A percentile compares a stretch with the other conserved stretches of the same genome.
Conservation (phyloP, 2,797 vertebrate genomes). For the Pipistrellus nathusii region DNA sequence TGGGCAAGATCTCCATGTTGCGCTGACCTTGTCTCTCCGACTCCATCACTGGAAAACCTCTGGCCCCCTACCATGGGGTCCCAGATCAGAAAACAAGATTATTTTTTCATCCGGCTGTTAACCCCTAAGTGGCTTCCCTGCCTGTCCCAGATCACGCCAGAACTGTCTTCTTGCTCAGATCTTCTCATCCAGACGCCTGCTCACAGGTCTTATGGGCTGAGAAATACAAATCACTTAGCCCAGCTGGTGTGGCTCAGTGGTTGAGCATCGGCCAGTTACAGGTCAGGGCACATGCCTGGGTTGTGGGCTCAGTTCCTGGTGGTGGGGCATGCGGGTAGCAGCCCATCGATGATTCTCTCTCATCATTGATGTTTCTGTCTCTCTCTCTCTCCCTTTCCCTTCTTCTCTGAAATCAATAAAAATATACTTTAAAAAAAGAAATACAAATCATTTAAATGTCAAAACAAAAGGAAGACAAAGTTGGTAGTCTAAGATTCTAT, state of each 20-base stretch:
- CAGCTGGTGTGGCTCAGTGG: too few relatives aligned
- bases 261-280: too few relatives aligned
- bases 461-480: slow-evolving; percentile 21
- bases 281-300: too few relatives aligned
- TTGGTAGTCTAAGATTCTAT: neutral
- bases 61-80: neutral
- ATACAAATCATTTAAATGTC: neutral
- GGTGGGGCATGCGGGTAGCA: too few relatives aligned
- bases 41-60: neutral
- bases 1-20: neutral
- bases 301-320: too few relatives aligned
- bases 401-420: too few relatives aligned
- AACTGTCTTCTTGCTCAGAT: neutral
- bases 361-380: too few relatives aligned
- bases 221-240: neutral
- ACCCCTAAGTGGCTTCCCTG: neutral
- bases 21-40: neutral
- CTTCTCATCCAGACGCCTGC: neutral
- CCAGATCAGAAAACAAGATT: neutral
- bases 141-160: neutral
- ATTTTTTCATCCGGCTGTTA: neutral
- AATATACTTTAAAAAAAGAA: neutral
- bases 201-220: neutral
- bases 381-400: too few relatives aligned
- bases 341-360: too few relatives aligned